Percentiles rank a stretch among this genome's conserved stretches.
Evolutionary conservation across 2,888 invertebrate genomes (phyloP).

Genomic region (Caenorhabditis sp.): DNA sequence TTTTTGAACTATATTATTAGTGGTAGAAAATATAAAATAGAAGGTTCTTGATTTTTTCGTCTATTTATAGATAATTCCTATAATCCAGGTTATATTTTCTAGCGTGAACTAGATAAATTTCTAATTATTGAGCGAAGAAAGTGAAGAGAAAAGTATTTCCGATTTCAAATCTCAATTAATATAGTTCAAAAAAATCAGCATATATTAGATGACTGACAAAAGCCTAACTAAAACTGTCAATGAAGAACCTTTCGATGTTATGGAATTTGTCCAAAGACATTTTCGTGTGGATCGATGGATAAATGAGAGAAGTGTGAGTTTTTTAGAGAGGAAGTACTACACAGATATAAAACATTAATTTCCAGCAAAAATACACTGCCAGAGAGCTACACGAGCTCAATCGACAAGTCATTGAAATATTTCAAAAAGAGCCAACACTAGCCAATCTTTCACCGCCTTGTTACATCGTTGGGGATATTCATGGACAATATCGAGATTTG

Average conservation of each 20-base stretch:
- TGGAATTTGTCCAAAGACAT: background rate
- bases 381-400: constrained; percentile 9
- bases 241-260: background rate
- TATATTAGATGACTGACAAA: too few relatives aligned
- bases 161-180: too few relatives aligned
- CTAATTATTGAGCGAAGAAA: too few relatives aligned
- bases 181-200: too few relatives aligned
- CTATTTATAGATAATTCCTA: too few relatives aligned
- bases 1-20: too few relatives aligned
- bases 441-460: constrained; percentile 20
- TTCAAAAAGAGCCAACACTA: constrained; percentile 12
- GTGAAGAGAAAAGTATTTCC: too few relatives aligned
- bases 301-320: constrained; percentile 7
- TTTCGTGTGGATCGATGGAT: background rate
- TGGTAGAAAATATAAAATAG: too few relatives aligned
- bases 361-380: constrained; percentile 21
- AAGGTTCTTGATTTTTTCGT: too few relatives aligned
- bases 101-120: too few relatives aligned
- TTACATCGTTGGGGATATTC: constrained; percentile 41
- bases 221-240: too few relatives aligned
- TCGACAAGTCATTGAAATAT: constrained; percentile 8
- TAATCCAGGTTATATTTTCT: too few relatives aligned
- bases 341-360: background rate
- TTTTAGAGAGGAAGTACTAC: background rate
- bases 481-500: constrained; percentile 33